phyloP scores from a whole-genome alignment of 2,113 vertebrate genomes.

The Rhodinocichla rosea region DNA sequence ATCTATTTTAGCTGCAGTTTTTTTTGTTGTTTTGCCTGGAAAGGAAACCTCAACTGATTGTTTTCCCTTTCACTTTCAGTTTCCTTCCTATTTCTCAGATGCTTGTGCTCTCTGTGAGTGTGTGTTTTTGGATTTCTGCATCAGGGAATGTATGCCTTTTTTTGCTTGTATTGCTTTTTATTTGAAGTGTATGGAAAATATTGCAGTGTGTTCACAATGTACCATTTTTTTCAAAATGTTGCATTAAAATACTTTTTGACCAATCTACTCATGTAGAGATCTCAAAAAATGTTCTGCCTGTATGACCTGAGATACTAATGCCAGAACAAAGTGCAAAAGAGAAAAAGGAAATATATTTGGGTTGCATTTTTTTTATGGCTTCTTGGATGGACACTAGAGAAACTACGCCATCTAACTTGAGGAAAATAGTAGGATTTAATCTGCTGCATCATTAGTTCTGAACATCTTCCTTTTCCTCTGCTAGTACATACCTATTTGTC shows the following conservation, averaged over 20 bases:
- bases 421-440: neutral
- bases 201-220: neutral
- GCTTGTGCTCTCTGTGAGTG: neutral
- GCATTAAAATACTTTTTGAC: neutral
- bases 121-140: neutral
- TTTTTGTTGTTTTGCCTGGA: neutral
- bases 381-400: neutral
- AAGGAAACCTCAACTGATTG: neutral
- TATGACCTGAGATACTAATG: neutral
- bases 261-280: neutral
- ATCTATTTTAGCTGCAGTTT: neutral
- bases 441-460: neutral
- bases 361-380: neutral
- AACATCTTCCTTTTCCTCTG: neutral
- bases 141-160: neutral
- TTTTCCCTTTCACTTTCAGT: neutral
- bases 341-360: neutral
- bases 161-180: neutral
- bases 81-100: neutral
- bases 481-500: neutral
- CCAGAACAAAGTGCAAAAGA: neutral
- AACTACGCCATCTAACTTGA: neutral
- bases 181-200: neutral
- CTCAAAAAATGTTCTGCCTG: neutral
- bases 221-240: neutral